These are phyloP conservation scores for Ceratosolen solmsi DNA, from an alignment of 1,140 invertebrate genomes.

Conservation along the genomic window DNA sequence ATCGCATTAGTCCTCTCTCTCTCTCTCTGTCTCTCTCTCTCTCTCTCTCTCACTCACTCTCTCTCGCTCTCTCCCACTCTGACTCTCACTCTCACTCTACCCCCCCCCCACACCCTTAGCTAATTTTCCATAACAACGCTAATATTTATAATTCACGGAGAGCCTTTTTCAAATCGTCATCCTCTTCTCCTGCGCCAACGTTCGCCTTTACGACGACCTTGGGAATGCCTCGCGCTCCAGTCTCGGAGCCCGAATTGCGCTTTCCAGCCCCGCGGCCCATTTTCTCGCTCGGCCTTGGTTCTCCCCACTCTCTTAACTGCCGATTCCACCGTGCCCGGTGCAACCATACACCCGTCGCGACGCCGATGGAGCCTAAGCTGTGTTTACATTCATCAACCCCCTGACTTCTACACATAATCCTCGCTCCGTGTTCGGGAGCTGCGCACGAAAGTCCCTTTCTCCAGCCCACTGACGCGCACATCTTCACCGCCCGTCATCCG, in stretches of 20 bases:
- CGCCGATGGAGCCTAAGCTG: conserved; percentile 53
- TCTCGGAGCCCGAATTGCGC: neutral
- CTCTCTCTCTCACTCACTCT: too few species aligned
- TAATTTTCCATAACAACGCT: neutral
- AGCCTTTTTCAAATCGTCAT: conserved; percentile 3
- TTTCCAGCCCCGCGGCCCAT: neutral
- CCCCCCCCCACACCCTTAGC: neutral
- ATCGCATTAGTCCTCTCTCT: neutral
- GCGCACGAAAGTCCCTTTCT: neutral
- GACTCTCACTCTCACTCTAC: too few species aligned
- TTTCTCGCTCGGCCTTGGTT: neutral
- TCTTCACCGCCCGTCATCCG: neutral
- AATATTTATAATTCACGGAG: conserved; percentile 24
- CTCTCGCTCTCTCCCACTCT: too few species aligned
- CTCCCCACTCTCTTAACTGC: conserved; percentile 27
- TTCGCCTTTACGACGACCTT: neutral
- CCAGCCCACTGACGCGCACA: neutral
- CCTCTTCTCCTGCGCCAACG: neutral
- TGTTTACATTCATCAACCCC: conserved; percentile 60
- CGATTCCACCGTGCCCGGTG: conserved; percentile 49
- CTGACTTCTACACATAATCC: conserved; percentile 61
- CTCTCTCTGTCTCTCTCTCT: too few species aligned
- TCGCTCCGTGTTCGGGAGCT: neutral
- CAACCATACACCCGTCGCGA: conserved; percentile 38
- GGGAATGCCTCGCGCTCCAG: neutral